phyloP scores from a whole-genome alignment of 2,888 invertebrate genomes.

The Lycaena phlaeas region DNA sequence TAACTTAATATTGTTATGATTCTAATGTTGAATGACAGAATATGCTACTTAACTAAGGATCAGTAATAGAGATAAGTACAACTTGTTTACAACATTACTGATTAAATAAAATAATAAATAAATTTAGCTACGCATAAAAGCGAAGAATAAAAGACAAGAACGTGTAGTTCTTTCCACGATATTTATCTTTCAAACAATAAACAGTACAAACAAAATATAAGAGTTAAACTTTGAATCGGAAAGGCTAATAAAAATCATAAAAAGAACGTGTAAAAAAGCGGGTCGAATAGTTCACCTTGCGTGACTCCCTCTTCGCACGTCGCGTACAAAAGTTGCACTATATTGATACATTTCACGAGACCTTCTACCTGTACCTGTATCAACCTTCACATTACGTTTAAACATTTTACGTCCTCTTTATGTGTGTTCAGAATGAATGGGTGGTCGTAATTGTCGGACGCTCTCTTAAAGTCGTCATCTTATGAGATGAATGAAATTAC shows the following conservation, averaged over 20 bases:
- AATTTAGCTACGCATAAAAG: no score
- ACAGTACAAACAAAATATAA: conserved; percentile 3
- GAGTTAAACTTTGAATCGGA: neutral
- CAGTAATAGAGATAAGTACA: no score
- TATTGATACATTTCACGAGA: conserved; percentile 64
- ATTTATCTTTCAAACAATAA: neutral
- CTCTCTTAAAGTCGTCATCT: conserved; percentile 30
- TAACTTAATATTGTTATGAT: no score
- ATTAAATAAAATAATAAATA: no score
- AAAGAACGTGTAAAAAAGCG: conserved; percentile 39
- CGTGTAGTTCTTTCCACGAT: no score
- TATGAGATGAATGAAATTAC: neutral
- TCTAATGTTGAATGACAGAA: no score
- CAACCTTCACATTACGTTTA: conserved; percentile 42
- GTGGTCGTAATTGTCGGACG: conserved; percentile 43
- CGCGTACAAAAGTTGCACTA: conserved; percentile 65
- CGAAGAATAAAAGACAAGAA: no score
- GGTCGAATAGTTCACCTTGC: conserved; percentile 47
- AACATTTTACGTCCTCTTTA: conserved; percentile 34
- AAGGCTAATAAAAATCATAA: conserved; percentile 25
- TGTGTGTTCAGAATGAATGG: conserved; percentile 30
- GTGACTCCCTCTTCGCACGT: conserved; percentile 63
- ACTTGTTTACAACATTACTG: no score
- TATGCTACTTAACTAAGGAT: no score
- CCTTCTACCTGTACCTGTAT: conserved; percentile 66